Base-by-base conservation (phyloP, 1,140 invertebrate species). In the Polyergus mexicanus region DNA sequence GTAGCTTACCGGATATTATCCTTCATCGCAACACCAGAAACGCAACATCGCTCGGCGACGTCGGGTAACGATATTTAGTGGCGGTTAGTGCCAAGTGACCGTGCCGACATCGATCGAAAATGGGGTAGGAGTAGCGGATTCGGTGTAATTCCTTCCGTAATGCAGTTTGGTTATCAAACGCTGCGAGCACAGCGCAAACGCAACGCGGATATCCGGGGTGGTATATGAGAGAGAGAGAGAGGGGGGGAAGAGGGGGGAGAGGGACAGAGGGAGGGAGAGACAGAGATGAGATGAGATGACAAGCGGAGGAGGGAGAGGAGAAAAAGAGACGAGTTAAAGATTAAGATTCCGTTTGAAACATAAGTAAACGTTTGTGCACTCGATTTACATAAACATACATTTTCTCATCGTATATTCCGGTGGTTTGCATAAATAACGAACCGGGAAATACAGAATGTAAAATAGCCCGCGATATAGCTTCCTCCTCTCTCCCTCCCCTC, bases 391-490 rank as follows among this genome's bases (percentile, higher is more conserved):
- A 87, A 91, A 74, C 89, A 90, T 85, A 90, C 90, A 93, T 92
- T 93, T 93, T 92, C 92, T 92, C 91, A 90, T 92, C 87, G 84
- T 80, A 80, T 89, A 91, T 93, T 91, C 90, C 78, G 80, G 74
- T 78, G 81, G 91, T 93, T 93, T 93, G 91, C 92, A 93, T 93
- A 91, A 91, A 90, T 92, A 94, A 94, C 92, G 92, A 93, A 93
- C 90, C 72, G 89, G 88, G 91, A 92, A 92, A 93, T 91, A 89
- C 86, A 85, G 88, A 91, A 90, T 92, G 90, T 90, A 91, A 93
- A 93, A 90, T 85, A 88, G 89, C 87, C 69, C 69, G 44, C 56
- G 66, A 75, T 80, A 88, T 71, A 83, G 83, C 66, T 85, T 65
- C 58, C 85, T 66, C 51, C n/a, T n/a, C n/a, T n/a, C n/a, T n/a